phyloP scores from a whole-genome alignment of 2,113 vertebrate species.

The Oncorhynchus kisutch region DNA sequence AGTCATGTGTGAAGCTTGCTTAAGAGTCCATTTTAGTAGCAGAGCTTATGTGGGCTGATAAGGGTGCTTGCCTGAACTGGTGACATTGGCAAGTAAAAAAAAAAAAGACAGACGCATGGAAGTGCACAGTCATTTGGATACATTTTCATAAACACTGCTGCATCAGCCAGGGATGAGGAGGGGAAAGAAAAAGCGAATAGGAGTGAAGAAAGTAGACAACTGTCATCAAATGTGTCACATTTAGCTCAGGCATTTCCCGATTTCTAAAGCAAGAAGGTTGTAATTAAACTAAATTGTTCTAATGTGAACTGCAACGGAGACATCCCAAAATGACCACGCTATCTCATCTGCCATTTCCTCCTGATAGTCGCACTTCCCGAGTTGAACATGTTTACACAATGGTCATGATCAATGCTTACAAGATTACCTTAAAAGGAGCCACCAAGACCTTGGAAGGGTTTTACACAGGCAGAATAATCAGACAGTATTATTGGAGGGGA shows the following conservation, averaged over 20 bases:
- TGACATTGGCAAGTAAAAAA: background rate
- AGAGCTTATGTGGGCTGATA: background rate
- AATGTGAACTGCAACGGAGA: slow-evolving; percentile 18
- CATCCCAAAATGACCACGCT: slow-evolving; percentile 41
- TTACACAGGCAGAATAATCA: slow-evolving; percentile 23
- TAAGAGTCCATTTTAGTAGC: background rate
- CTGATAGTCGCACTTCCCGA: slow-evolving; percentile 24
- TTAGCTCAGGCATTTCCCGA: slow-evolving; percentile 50
- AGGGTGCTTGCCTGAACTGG: background rate
- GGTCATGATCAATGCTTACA: slow-evolving; percentile 41
- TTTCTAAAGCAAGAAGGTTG: slow-evolving; percentile 15
- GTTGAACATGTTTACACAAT: slow-evolving; percentile 47
- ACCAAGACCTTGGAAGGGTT: slow-evolving; percentile 18
- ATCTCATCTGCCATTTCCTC: slow-evolving; percentile 59
- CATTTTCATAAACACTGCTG: no score
- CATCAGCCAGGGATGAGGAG: no score
- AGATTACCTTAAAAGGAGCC: slow-evolving; percentile 38
- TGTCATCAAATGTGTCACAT: slow-evolving; percentile 11
- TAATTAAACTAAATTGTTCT: slow-evolving; percentile 50
- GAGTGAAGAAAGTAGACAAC: background rate
- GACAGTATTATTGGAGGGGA: slow-evolving; percentile 26
- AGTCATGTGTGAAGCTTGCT: background rate
- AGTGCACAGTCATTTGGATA: no score
- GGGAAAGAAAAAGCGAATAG: background rate
- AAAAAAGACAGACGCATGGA: no score